Percentiles rank a stretch among this genome's conserved stretches.
These are phyloP conservation scores for Tapirus indicus DNA, from an alignment of 2,797 vertebrate species.

Conservation along the genomic window DNA sequence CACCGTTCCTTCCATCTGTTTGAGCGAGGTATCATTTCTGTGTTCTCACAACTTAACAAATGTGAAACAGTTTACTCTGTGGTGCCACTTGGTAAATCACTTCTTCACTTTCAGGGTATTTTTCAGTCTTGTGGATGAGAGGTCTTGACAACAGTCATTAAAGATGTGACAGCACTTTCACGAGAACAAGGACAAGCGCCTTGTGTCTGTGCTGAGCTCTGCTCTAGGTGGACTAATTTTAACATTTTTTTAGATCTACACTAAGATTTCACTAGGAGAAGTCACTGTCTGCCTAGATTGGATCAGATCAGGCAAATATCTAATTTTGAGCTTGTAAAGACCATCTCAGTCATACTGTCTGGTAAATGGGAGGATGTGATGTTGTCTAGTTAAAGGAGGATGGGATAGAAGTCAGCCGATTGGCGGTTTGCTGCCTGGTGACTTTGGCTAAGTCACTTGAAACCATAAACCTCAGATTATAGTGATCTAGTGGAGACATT, in stretches of 20 bases:
- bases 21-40: constrained; percentile 78
- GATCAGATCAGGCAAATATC: neutral
- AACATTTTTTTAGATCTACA: constrained; percentile 52
- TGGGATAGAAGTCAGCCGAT: neutral
- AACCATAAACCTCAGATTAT: neutral
- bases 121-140: constrained; percentile 80
- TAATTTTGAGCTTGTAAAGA: neutral
- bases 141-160: constrained; percentile 77
- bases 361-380: neutral
- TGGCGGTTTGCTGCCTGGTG: neutral
- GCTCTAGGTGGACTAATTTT: constrained; percentile 54
- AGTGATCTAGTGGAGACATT: neutral
- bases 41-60: constrained; percentile 80
- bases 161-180: constrained; percentile 72
- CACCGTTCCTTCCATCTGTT: constrained; percentile 58
- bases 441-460: neutral
- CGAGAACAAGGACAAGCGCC: constrained; percentile 71
- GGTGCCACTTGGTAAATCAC: constrained; percentile 76
- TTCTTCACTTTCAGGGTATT: constrained; percentile 75
- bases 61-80: constrained; percentile 77
- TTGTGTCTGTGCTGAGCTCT: constrained; percentile 72
- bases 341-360: neutral
- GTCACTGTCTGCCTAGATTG: neutral
- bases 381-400: neutral
- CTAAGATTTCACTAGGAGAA: constrained; percentile 41